A percentile compares a stretch with the other conserved stretches of the same genome.
phyloP scores from a whole-genome alignment of 2,888 invertebrate species.

The Dynastes grantii region DNA sequence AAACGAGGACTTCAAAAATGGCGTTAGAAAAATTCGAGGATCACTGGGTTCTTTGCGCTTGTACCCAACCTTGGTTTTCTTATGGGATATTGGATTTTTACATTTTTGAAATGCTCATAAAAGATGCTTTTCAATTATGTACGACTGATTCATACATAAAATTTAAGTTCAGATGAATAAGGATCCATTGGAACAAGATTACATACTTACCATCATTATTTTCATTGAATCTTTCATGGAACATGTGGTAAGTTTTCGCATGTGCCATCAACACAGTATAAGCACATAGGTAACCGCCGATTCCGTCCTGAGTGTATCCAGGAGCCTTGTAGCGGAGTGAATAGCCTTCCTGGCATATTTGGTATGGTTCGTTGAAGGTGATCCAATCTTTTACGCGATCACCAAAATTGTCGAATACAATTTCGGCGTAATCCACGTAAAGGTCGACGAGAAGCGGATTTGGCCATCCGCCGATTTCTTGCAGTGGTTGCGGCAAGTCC shows the following conservation, averaged over 20 bases:
- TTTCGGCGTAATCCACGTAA: conserved; percentile 76
- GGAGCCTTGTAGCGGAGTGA: conserved; percentile 70
- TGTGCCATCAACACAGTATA: conserved; percentile 79
- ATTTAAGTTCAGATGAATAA: too few species aligned
- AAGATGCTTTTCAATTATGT: too few species aligned
- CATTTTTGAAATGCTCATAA: too few species aligned
- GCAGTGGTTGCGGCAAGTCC: conserved; percentile 76
- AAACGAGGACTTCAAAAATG: too few species aligned
- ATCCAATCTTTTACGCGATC: conserved; percentile 72
- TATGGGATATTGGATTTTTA: too few species aligned
- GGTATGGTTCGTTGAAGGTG: conserved; percentile 73
- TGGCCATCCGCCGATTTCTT: conserved; percentile 78
- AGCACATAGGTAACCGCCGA: conserved; percentile 76
- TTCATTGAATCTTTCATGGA: conserved; percentile 71
- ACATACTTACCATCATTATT: conserved; percentile 62
- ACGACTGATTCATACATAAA: too few species aligned
- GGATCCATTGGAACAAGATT: conserved; percentile 61
- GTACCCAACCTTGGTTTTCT: too few species aligned
- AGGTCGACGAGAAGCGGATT: conserved; percentile 73
- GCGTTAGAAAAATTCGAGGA: too few species aligned
- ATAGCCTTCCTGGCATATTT: conserved; percentile 65
- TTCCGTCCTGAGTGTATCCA: conserved; percentile 71
- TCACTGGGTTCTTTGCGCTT: too few species aligned
- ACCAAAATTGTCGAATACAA: conserved; percentile 68
- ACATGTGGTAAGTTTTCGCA: conserved; percentile 76